These are phyloP conservation scores for Phlogophora meticulosa DNA, from an alignment of 2,888 invertebrate genomes.

Conservation along the genomic window DNA sequence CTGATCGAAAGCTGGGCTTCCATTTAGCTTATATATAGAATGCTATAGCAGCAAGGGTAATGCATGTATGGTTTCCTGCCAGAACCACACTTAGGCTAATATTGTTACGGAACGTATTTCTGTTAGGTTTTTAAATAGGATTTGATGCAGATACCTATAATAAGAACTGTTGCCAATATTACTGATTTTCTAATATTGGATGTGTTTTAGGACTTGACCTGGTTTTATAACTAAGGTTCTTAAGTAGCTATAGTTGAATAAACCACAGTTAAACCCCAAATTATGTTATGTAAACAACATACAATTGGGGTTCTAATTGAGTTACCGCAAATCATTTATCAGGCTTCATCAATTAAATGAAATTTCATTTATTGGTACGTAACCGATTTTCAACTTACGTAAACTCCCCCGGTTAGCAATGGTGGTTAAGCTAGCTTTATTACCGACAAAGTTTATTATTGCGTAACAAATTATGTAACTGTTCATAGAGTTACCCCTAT, in stretches of 20 bases:
- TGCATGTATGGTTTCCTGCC: conserved; percentile 7
- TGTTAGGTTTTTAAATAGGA: no score
- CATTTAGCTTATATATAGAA: conserved; percentile 22
- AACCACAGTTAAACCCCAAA: no score
- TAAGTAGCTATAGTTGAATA: background rate
- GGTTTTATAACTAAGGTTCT: background rate
- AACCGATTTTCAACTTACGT: conserved; percentile 33
- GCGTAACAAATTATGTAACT: background rate
- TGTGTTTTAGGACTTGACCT: background rate
- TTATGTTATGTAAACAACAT: no score
- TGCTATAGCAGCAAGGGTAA: no score
- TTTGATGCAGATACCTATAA: background rate
- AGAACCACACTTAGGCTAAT: conserved; percentile 17
- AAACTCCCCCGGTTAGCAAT: background rate
- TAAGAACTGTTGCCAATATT: background rate
- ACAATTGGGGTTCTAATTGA: background rate
- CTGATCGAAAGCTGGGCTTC: conserved; percentile 26
- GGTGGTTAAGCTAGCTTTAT: no score
- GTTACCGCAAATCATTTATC: background rate
- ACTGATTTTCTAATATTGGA: no score
- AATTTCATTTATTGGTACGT: conserved; percentile 33
- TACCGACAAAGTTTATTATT: background rate
- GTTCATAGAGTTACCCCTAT: no score
- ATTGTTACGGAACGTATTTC: background rate
- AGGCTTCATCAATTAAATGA: conserved; percentile 25